Evolutionary conservation across 2,888 invertebrate species (phyloP).

Genomic region (Heteromurus nitidus): DNA sequence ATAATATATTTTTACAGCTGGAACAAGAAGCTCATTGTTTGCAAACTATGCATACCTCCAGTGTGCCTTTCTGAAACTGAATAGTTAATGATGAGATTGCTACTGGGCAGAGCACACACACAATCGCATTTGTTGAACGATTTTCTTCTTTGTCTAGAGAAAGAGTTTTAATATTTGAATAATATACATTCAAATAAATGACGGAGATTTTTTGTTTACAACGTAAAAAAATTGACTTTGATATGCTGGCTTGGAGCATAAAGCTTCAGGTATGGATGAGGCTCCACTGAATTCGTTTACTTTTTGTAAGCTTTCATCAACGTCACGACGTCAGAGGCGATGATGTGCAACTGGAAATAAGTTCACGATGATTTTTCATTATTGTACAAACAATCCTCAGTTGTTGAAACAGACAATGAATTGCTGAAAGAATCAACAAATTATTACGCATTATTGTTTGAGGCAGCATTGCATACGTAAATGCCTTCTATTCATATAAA

Average conservation of each 20-base stretch:
- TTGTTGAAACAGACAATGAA: constrained; percentile 55
- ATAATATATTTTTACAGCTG: constrained; percentile 61
- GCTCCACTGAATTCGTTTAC: constrained; percentile 9
- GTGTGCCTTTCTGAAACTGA: constrained; percentile 24
- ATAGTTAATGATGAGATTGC: constrained; percentile 59
- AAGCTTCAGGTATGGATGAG: constrained; percentile 23
- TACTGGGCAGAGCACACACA: constrained; percentile 52
- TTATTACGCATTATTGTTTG: constrained; percentile 46
- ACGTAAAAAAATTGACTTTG: neutral
- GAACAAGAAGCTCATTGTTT: constrained; percentile 55
- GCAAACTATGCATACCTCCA: constrained; percentile 38
- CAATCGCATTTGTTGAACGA: neutral
- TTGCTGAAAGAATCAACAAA: constrained; percentile 47
- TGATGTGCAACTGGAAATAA: constrained; percentile 30
- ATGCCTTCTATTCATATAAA: neutral
- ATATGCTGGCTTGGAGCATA: neutral
- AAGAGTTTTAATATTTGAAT: neutral
- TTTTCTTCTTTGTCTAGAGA: neutral
- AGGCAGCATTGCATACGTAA: neutral
- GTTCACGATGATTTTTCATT: constrained; percentile 20
- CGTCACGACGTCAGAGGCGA: constrained; percentile 5
- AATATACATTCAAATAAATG: constrained; percentile 1
- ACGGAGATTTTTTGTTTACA: neutral
- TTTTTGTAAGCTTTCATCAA: constrained; percentile 19
- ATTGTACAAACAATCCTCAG: constrained; percentile 16